Percentiles rank a stretch among this genome's conserved stretches.
phyloP scores from a whole-genome alignment of 1,140 invertebrate species.

The Panulirus ornatus region DNA sequence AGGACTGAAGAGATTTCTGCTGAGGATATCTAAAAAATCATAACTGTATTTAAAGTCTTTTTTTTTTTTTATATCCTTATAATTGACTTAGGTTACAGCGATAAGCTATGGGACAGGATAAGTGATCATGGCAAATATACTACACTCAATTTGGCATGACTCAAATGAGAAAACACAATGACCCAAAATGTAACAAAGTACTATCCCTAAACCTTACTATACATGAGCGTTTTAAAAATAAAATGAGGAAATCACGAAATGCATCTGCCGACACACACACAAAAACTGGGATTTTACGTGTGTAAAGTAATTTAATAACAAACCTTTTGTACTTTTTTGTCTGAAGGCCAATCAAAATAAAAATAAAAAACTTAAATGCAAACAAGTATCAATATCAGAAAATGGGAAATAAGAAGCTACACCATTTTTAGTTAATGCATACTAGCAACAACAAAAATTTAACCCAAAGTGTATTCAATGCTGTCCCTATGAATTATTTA shows the following conservation, averaged over 20 bases:
- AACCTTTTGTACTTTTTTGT: conserved; percentile 49
- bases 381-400: background rate
- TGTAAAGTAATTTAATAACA: background rate
- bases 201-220: conserved; percentile 69
- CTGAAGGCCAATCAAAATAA: conserved; percentile 48
- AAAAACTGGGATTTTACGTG: conserved; percentile 39
- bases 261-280: conserved; percentile 30
- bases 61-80: conserved; percentile 63
- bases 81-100: conserved; percentile 68
- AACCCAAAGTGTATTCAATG: background rate
- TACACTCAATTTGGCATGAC: conserved; percentile 69
- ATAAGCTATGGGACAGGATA: conserved; percentile 62
- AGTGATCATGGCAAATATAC: conserved; percentile 67
- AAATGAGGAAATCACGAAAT: conserved; percentile 51
- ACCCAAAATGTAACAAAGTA: conserved; percentile 54
- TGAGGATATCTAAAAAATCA: background rate
- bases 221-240: conserved; percentile 63
- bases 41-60: conserved; percentile 51
- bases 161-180: conserved; percentile 59
- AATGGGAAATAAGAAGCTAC: background rate
- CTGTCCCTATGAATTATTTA: background rate
- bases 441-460: background rate
- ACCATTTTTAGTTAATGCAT: conserved; percentile 8
- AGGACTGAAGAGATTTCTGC: too few species aligned
- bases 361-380: conserved; percentile 36